Percentiles rank a stretch among this genome's conserved stretches.
Evolutionary conservation across 2,888 invertebrate species (phyloP).

Genomic region (Agriopis aurantiaria): DNA sequence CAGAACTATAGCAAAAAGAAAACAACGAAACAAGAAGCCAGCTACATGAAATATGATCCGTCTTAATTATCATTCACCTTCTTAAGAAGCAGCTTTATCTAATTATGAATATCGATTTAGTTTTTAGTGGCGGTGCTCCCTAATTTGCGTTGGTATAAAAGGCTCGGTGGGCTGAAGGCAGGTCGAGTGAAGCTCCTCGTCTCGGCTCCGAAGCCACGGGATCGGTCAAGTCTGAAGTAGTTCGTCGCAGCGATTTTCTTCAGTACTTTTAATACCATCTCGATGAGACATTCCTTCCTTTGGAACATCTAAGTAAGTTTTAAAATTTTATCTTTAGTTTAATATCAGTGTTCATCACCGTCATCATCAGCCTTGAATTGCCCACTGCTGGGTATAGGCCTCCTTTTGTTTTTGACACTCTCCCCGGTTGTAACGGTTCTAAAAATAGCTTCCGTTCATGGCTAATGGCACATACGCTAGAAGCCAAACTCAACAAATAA

Average conservation of each 20-base stretch:
- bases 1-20: neutral
- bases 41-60: conserved; percentile 50
- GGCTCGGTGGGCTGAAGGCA: conserved; percentile 49
- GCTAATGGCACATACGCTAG: no score
- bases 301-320: conserved; percentile 57
- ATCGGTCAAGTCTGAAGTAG: conserved; percentile 83
- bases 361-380: no score
- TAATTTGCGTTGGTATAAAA: conserved; percentile 79
- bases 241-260: conserved; percentile 85
- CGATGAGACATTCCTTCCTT: conserved; percentile 55
- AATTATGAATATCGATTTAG: conserved; percentile 83
- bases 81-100: conserved; percentile 70
- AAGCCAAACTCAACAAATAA: no score
- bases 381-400: no score
- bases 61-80: conserved; percentile 70
- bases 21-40: conserved; percentile 42
- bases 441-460: no score
- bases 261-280: conserved; percentile 83
- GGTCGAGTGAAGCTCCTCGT: conserved; percentile 78
- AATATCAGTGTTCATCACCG: no score
- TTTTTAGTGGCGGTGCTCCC: conserved; percentile 60
- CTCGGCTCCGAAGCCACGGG: conserved; percentile 71
- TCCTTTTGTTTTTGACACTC: no score
- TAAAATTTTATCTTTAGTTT: neutral
- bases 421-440: no score